A percentile compares a stretch with the other conserved stretches of the same genome.
Conservation (phyloP, 2,113 vertebrate species). For the Leptobrachium ailaonicum region DNA sequence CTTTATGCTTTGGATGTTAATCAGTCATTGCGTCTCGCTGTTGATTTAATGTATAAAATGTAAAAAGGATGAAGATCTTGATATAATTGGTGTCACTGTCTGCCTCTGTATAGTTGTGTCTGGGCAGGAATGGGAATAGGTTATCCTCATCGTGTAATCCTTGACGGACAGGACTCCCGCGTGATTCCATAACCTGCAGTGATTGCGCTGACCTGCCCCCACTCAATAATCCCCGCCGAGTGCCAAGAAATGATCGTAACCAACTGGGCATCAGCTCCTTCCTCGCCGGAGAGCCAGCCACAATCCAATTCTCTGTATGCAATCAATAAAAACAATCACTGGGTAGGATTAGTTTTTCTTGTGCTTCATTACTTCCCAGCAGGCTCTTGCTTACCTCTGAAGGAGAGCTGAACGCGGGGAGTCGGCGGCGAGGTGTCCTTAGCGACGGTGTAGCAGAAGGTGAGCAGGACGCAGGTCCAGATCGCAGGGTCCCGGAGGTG, state of each 20-base stretch:
- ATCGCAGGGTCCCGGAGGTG: conserved; percentile 10
- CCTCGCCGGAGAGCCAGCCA: not conserved
- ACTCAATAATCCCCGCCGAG: conserved; percentile 14
- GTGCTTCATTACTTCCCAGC: too few relatives aligned
- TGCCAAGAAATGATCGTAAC: conserved; percentile 21
- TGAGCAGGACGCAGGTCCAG: conserved; percentile 21
- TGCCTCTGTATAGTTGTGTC: too few relatives aligned
- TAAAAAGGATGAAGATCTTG: too few relatives aligned
- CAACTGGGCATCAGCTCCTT: conserved; percentile 4
- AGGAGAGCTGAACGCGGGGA: conserved; percentile 39
- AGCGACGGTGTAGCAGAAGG: conserved; percentile 7
- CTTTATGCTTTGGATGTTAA: too few relatives aligned
- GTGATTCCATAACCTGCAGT: conserved; percentile 22
- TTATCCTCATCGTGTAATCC: not conserved
- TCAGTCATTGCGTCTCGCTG: too few relatives aligned
- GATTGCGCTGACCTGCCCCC: conserved; percentile 31
- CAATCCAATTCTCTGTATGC: not conserved
- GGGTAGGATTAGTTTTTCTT: not conserved
- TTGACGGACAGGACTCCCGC: conserved; percentile 6
- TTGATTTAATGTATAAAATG: too few relatives aligned
- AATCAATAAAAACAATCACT: not conserved
- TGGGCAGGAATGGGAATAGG: not conserved
- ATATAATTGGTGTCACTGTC: too few relatives aligned
- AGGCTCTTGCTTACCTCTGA: conserved; percentile 24
- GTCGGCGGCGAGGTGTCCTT: conserved; percentile 4